Evolutionary conservation across 2,888 invertebrate genomes (phyloP).

Genomic region (Thysanoteuthis rhombus): DNA sequence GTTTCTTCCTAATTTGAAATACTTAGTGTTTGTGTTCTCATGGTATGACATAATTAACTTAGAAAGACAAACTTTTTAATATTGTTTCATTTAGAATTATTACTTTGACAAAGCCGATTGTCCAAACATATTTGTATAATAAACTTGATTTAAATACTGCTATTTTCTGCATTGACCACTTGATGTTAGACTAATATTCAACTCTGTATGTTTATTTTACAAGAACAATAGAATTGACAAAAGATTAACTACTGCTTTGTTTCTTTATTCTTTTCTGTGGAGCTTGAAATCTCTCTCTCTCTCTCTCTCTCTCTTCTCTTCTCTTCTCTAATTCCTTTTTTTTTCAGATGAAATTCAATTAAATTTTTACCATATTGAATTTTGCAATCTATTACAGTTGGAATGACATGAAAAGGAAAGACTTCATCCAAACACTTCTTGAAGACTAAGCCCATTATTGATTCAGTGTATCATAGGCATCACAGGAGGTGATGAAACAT

Average conservation of each 20-base stretch:
- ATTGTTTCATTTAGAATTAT: too few relatives aligned
- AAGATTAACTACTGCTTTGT: neutral
- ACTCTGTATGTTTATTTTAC: neutral
- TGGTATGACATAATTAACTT: too few relatives aligned
- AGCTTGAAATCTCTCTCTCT: too few relatives aligned
- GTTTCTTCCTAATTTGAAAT: too few relatives aligned
- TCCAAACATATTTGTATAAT: too few relatives aligned
- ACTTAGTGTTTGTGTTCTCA: too few relatives aligned
- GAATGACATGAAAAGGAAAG: neutral
- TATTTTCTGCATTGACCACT: too few relatives aligned
- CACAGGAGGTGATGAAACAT: neutral
- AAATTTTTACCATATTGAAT: neutral
- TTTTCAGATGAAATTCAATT: neutral
- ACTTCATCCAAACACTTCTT: neutral
- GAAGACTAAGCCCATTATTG: neutral
- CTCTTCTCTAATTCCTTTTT: neutral
- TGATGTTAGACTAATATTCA: neutral
- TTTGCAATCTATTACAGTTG: neutral
- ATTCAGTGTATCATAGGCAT: neutral
- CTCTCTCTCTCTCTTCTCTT: neutral
- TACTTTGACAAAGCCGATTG: too few relatives aligned
- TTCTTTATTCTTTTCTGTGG: neutral
- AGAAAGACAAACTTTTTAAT: too few relatives aligned
- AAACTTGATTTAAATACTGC: too few relatives aligned
- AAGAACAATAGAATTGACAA: neutral